Conservation (phyloP, 2,888 invertebrate genomes). For the Hypselothyrea guttata region DNA sequence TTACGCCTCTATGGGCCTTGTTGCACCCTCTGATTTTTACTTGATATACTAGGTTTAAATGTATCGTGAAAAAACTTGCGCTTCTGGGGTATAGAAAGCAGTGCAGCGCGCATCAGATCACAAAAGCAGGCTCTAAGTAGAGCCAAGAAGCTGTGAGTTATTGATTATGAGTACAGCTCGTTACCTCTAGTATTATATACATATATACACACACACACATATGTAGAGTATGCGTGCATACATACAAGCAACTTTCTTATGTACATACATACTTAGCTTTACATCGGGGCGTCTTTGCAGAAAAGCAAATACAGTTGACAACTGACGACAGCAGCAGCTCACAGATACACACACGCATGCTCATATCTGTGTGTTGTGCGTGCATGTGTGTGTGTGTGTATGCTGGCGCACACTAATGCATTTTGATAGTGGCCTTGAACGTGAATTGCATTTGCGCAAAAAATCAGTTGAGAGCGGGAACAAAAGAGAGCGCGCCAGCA, state of each 20-base stretch:
- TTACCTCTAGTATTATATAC: background rate
- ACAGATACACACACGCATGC: constrained; percentile 4
- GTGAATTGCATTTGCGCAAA: constrained; percentile 80
- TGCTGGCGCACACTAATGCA: constrained; percentile 43
- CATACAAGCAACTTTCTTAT: constrained; percentile 4
- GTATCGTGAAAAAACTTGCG: too few species aligned
- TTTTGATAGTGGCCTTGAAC: constrained; percentile 80
- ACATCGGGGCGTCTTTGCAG: constrained; percentile 31
- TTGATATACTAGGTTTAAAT: too few species aligned
- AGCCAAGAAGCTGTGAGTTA: constrained; percentile 51
- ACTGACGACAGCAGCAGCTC: constrained; percentile 50
- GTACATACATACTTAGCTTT: constrained; percentile 10
- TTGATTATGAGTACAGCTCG: constrained; percentile 47
- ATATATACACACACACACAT: too few species aligned
- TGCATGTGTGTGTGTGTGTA: constrained; percentile 2
- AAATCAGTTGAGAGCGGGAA: constrained; percentile 7
- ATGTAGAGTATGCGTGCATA: background rate
- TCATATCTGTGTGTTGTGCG: background rate
- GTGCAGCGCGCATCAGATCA: background rate
- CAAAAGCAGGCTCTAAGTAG: constrained; percentile 8
- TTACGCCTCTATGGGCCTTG: too few species aligned
- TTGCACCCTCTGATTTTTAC: too few species aligned
- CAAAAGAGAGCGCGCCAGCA: too few species aligned
- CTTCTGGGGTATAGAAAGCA: constrained; percentile 1
- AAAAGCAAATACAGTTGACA: constrained; percentile 58